A percentile compares a stretch with the other conserved stretches of the same genome.
Conservation (phyloP, 92 coral and sea anemone species). For the Paramuricea clavata region DNA sequence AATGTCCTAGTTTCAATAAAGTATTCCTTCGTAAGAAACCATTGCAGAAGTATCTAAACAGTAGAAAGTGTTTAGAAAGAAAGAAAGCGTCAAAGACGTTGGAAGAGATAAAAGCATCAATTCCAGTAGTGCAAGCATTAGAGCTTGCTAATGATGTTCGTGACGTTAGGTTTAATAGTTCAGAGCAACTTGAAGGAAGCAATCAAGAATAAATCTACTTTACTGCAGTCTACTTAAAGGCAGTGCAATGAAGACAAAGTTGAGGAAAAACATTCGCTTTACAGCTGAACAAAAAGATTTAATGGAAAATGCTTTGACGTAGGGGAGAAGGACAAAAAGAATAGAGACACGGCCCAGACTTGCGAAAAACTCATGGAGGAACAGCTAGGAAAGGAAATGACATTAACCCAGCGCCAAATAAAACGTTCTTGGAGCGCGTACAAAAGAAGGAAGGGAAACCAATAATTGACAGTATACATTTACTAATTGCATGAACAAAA, state of each 20-base stretch:
- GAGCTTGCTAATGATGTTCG: constrained; percentile 29
- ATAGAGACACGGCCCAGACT: background rate
- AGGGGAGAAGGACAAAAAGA: constrained; percentile 15
- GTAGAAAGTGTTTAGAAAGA: background rate
- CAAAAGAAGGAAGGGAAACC: constrained; percentile 21
- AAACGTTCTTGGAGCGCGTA: constrained; percentile 33
- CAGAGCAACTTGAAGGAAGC: background rate
- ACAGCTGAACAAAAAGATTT: constrained; percentile 2
- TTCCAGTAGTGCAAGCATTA: constrained; percentile 20
- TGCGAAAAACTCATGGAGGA: constrained; percentile 21
- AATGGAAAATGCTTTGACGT: constrained; percentile 24
- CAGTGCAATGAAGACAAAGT: constrained; percentile 13
- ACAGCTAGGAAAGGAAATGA: constrained; percentile 18
- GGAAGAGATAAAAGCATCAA: constrained; percentile 19
- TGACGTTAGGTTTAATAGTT: background rate
- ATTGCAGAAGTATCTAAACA: background rate
- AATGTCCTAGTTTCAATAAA: constrained; percentile 8
- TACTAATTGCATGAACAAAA: too few species aligned
- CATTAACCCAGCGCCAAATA: constrained; percentile 18
- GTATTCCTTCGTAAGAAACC: constrained; percentile 7
- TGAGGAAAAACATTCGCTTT: constrained; percentile 10
- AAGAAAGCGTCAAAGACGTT: background rate
- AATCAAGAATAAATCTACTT: constrained; percentile 1
- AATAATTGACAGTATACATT: background rate
- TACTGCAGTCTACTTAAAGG: constrained; percentile 27